These are phyloP conservation scores for Thinocorus orbignyianus DNA, from an alignment of 2,113 vertebrate species.

Conservation along the genomic window DNA sequence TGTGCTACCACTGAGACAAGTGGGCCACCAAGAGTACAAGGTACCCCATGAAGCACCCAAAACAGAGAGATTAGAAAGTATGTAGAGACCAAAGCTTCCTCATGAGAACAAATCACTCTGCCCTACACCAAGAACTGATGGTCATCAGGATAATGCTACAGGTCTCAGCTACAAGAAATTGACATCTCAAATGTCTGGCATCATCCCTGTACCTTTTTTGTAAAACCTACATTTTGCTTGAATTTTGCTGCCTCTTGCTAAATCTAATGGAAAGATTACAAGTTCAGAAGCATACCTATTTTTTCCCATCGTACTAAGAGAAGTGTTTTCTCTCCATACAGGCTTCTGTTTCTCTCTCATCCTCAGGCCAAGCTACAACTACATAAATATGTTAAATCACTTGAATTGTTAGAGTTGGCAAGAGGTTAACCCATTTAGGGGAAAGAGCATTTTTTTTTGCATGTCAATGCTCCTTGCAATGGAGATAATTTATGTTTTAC, in stretches of 20 bases:
- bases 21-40: rapidly evolving
- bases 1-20: rapidly evolving
- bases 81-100: neutral
- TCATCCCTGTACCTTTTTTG: neutral
- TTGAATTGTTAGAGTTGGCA: neutral
- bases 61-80: neutral
- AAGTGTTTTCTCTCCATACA: neutral
- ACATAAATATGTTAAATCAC: neutral
- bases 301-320: neutral
- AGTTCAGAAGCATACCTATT: neutral
- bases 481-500: neutral
- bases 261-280: neutral
- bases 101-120: neutral
- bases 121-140: neutral
- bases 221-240: neutral
- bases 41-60: neutral
- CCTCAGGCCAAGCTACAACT: neutral
- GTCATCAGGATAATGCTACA: neutral
- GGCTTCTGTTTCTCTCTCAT: neutral
- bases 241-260: neutral
- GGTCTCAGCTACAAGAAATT: neutral
- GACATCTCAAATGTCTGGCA: neutral
- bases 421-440: neutral
- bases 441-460: neutral
- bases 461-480: neutral